Evolutionary conservation across 2,888 invertebrate genomes (phyloP), one percentile per base, ranked within the genome.

Genomic region (Leptura quadrifasciata): DNA sequence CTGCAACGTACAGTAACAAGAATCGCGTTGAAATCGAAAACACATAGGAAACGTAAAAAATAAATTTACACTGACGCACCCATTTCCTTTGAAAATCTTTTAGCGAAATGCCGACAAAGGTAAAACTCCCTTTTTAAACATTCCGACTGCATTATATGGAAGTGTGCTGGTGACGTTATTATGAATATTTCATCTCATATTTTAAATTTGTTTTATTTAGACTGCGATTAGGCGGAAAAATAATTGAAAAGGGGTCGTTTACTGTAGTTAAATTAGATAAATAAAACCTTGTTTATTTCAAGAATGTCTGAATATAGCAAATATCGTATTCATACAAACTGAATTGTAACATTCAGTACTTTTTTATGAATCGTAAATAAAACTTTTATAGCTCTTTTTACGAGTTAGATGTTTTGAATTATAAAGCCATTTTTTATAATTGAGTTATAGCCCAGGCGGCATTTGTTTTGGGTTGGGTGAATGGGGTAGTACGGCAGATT

Each of bases 41-140:
- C 47, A 31, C 24, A 52, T 70, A 60, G 21, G 69, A 68, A 57
- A 55, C 18, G 39, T 64, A 39, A 17, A 60, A 69, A 55, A 69
- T 69, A 69, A 57, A 71, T 71, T 24, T 52, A 71, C 58, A 60
- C 58, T 65, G 65, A 54, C 76, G 68, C 76, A 57, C 76, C 76
- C 39, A 64, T 73, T 76, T 73, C 76, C 70, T 73, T 69, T 72
- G 63, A 64, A 47, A 69, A 76, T 27, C 31, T 60, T 47, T 69
- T 35, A n/a, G 39, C 20, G 21, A 55, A 21, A 57, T 39, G 64
- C 76, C 73, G 73, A 73, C 76, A 73, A 76, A 76, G 68, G 69
- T 60, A 47, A 60, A 61, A 71, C 52, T 71, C 61, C 60, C 71
- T 61, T 61, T 60, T 71, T 31, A 39, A 61, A 35, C 24, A 35